These are phyloP conservation scores for Myotis yumanensis DNA, from an alignment of 2,113 vertebrate species.

Conservation along the genomic window DNA sequence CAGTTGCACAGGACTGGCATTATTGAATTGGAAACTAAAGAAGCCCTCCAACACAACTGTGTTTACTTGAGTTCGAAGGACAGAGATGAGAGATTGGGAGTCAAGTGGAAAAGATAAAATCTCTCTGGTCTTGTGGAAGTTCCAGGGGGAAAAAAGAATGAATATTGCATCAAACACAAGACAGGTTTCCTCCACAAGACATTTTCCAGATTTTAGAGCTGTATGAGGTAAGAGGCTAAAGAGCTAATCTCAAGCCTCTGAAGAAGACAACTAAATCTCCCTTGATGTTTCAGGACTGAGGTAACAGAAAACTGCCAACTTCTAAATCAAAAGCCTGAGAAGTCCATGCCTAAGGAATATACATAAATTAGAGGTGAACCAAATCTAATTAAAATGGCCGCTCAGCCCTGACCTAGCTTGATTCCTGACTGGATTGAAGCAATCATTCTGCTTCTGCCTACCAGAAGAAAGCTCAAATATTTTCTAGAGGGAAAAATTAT, in stretches of 20 bases:
- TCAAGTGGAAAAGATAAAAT: background rate
- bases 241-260: background rate
- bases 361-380: background rate
- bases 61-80: constrained; percentile 26
- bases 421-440: background rate
- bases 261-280: background rate
- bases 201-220: background rate
- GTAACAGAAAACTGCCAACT: constrained; percentile 7
- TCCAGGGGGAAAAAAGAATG: background rate
- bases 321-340: constrained; percentile 33
- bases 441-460: background rate
- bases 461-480: background rate
- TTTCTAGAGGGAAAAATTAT: background rate
- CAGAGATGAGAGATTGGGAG: background rate
- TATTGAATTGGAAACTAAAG: background rate
- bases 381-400: background rate
- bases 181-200: background rate
- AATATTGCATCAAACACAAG: background rate
- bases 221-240: background rate
- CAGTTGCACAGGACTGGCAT: background rate
- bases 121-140: background rate
- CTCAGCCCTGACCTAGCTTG: background rate
- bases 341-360: background rate
- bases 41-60: background rate
- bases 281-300: background rate